Conservation (phyloP, 2,797 vertebrate genomes). For the Schizothorax lantsangensis region DNA sequence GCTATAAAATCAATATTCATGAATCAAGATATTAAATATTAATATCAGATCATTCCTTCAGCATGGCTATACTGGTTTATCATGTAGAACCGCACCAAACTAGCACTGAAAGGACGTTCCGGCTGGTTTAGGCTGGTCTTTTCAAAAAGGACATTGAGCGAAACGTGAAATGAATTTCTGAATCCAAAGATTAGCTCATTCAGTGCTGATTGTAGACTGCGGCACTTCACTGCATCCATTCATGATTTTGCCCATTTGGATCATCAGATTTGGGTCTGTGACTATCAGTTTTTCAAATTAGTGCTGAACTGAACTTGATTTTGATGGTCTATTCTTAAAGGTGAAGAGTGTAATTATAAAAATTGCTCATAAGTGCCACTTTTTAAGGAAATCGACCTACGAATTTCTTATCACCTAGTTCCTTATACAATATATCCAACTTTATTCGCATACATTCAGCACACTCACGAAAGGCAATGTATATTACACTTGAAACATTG, state of each 20-base stretch:
- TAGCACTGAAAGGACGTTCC: neutral
- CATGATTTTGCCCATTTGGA: constrained; percentile 54
- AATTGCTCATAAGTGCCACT: neutral
- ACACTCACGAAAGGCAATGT: neutral
- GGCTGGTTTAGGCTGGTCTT: neutral
- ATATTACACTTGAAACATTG: neutral
- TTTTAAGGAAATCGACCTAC: neutral
- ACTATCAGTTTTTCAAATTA: constrained; percentile 13
- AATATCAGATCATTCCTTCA: neutral
- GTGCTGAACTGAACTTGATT: neutral
- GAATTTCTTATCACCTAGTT: neutral
- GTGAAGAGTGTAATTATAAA: neutral
- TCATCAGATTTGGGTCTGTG: neutral
- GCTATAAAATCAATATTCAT: constrained; percentile 6
- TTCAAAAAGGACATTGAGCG: neutral
- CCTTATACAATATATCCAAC: neutral
- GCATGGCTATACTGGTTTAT: neutral
- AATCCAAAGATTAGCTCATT: constrained; percentile 41
- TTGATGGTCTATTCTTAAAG: constrained; percentile 15
- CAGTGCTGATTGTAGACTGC: constrained; percentile 34
- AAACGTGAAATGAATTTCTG: constrained; percentile 20
- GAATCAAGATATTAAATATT: neutral
- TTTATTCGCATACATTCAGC: neutral
- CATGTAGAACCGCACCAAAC: constrained; percentile 2
- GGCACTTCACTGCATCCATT: constrained; percentile 64